Evolutionary conservation across 1,140 invertebrate genomes (phyloP).

Genomic region (Zaprionus taronus): DNA sequence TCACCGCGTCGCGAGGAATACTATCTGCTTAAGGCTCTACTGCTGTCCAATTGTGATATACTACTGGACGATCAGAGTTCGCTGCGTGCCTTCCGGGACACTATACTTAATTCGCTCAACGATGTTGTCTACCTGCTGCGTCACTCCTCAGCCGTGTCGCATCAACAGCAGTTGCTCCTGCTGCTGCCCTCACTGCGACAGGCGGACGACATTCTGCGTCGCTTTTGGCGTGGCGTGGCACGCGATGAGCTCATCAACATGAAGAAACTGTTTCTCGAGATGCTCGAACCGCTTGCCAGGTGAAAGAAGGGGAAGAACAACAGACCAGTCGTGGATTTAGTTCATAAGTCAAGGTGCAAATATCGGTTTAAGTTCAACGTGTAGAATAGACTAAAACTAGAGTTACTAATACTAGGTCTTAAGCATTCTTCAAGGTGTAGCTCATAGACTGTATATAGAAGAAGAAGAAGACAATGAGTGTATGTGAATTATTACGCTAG

Average conservation of each 20-base stretch:
- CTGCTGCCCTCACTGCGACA: conserved; percentile 95
- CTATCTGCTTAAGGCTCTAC: conserved; percentile 95
- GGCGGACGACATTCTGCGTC: conserved; percentile 93
- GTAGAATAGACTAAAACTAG: conserved; percentile 24
- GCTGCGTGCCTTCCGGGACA: conserved; percentile 94
- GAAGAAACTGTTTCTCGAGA: conserved; percentile 99
- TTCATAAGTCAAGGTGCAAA: conserved; percentile 71
- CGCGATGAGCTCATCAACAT: conserved; percentile 95
- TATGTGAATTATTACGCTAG: conserved; percentile 18
- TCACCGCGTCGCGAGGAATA: conserved; percentile 95
- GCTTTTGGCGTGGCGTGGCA: conserved; percentile 95
- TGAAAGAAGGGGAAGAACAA: conserved; percentile 50
- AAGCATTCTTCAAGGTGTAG: conserved; percentile 64
- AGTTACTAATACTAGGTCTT: conserved; percentile 37
- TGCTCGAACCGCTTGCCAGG: conserved; percentile 90
- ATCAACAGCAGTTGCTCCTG: conserved; percentile 94
- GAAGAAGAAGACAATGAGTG: conserved; percentile 29
- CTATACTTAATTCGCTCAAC: conserved; percentile 92
- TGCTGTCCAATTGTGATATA: conserved; percentile 96
- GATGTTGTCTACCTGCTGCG: conserved; percentile 93
- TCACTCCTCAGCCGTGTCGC: conserved; percentile 87
- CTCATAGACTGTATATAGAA: conserved; percentile 48
- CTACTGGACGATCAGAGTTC: conserved; percentile 93
- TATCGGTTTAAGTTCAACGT: conserved; percentile 57
- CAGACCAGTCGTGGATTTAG: conserved; percentile 38